Conservation (phyloP, 2,888 invertebrate species). For the Aspidiotus rigidus region DNA sequence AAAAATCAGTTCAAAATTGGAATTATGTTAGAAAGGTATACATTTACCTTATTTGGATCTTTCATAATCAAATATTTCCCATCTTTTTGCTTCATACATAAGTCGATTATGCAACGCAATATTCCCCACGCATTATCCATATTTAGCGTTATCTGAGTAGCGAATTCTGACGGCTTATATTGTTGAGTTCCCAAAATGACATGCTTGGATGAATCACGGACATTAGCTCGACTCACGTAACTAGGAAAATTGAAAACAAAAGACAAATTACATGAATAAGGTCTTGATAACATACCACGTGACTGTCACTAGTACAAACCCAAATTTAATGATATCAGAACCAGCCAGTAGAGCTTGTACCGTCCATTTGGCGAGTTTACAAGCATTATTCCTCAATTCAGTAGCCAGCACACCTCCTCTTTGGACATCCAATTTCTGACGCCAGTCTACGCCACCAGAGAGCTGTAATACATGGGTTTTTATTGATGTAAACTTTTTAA, state of each 20-base stretch:
- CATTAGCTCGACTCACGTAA: conserved; percentile 91
- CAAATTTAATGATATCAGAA: conserved; percentile 95
- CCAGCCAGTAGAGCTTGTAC: conserved; percentile 89
- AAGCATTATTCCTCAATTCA: conserved; percentile 97
- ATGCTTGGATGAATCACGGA: conserved; percentile 89
- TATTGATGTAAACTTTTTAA: background rate
- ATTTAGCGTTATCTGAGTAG: conserved; percentile 94
- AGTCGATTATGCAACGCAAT: conserved; percentile 90
- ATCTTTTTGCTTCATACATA: conserved; percentile 92
- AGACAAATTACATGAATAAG: too few relatives aligned
- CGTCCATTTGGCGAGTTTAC: conserved; percentile 99
- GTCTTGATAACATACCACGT: too few relatives aligned
- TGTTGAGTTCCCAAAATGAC: conserved; percentile 95
- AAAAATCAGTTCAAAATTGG: background rate
- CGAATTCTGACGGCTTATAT: conserved; percentile 97
- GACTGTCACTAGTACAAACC: conserved; percentile 44
- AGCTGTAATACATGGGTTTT: conserved; percentile 44
- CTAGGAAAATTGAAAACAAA: conserved; percentile 41
- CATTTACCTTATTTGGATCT: conserved; percentile 80
- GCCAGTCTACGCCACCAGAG: conserved; percentile 96
- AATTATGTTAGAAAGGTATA: background rate
- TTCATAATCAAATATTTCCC: conserved; percentile 97
- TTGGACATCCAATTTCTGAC: conserved; percentile 94
- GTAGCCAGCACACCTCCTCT: conserved; percentile 96
- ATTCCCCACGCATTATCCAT: conserved; percentile 99